These are phyloP conservation scores for Pandemis corylana DNA, from an alignment of 2,888 invertebrate genomes.

Conservation along the genomic window DNA sequence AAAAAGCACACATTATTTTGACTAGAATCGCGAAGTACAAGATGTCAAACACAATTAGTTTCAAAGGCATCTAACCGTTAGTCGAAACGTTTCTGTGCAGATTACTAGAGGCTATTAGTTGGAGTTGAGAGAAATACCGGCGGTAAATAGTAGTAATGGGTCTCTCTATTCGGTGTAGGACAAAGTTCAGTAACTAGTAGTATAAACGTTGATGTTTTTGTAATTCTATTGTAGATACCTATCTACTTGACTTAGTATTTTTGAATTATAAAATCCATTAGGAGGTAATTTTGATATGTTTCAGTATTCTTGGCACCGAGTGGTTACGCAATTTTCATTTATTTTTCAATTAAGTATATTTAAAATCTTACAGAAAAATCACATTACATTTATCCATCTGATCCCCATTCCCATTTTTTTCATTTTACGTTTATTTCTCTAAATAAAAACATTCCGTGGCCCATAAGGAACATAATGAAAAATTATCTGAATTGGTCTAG, in stretches of 20 bases:
- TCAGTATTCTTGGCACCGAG: no score
- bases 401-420: no score
- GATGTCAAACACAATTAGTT: constrained; percentile 27
- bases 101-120: constrained; percentile 32
- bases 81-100: constrained; percentile 28
- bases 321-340: no score
- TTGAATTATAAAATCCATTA: neutral
- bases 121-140: constrained; percentile 29
- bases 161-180: constrained; percentile 20
- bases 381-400: no score
- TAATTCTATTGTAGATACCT: neutral
- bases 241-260: neutral
- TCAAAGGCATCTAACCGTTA: constrained; percentile 19
- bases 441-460: no score
- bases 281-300: no score
- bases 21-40: neutral
- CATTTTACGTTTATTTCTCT: no score
- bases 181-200: constrained; percentile 18
- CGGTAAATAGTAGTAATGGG: constrained; percentile 33
- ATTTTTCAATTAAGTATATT: no score
- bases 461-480: no score
- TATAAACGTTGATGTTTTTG: neutral
- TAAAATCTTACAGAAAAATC: no score
- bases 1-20: no score
- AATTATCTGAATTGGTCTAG: no score